Conservation (phyloP, 2,797 vertebrate species). For the Lindbergichthys nudifrons region DNA sequence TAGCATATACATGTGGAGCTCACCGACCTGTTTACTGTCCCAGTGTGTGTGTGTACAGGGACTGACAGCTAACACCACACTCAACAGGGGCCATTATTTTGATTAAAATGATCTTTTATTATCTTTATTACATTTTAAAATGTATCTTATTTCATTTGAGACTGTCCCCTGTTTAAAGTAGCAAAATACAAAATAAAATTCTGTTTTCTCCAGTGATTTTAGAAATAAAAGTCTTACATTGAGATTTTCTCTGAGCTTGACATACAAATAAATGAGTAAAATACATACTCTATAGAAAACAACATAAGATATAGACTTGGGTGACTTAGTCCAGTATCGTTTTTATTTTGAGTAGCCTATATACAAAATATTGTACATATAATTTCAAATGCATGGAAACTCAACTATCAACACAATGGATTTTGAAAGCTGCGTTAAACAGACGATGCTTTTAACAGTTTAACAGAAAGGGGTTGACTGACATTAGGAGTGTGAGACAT, state of each 20-base stretch:
- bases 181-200: neutral
- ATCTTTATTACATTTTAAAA: neutral
- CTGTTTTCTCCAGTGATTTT: neutral
- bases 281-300: neutral
- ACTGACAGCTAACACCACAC: conserved; percentile 19
- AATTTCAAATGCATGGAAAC: neutral
- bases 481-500: neutral
- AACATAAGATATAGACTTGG: neutral
- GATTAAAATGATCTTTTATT: neutral
- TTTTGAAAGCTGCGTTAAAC: neutral
- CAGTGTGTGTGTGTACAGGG: conserved; percentile 16
- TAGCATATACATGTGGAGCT: conserved; percentile 64
- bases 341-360: neutral
- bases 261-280: neutral
- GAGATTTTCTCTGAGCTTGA: neutral
- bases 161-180: neutral
- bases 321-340: neutral
- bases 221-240: neutral
- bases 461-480: neutral
- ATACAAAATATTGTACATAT: neutral
- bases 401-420: neutral
- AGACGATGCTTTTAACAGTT: neutral
- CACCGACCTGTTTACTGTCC: conserved; percentile 67
- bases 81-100: conserved; percentile 1
- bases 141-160: neutral